These are phyloP conservation scores for Thereva unica DNA, from an alignment of 2,888 invertebrate species.

Conservation along the genomic window DNA sequence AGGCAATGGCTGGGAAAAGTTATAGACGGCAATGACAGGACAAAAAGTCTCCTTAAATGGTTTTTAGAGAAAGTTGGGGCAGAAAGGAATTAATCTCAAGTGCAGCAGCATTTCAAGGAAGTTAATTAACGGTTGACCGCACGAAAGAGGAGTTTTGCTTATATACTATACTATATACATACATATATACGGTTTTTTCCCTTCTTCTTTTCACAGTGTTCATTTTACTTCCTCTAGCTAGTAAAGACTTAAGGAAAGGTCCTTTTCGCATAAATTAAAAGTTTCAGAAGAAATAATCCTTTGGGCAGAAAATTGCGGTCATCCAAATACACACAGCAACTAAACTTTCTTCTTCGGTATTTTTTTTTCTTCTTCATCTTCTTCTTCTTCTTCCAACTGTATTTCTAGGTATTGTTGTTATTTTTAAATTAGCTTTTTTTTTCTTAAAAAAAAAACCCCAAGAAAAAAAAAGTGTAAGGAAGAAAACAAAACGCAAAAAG, in stretches of 20 bases:
- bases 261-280: slow-evolving; percentile 32
- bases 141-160: slow-evolving; percentile 16
- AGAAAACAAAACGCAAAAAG: no score
- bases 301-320: neutral
- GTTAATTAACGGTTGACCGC: slow-evolving; percentile 32
- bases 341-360: no score
- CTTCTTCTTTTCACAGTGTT: neutral
- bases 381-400: no score
- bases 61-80: slow-evolving; percentile 4
- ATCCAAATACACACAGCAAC: neutral
- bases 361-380: no score
- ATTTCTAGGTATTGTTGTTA: no score
- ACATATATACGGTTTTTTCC: no score
- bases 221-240: slow-evolving; percentile 1
- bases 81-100: slow-evolving; percentile 28
- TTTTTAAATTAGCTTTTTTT: no score
- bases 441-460: no score
- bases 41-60: slow-evolving; percentile 23
- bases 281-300: neutral
- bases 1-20: slow-evolving; percentile 26
- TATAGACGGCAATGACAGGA: slow-evolving; percentile 9
- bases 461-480: no score
- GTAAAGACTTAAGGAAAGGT: slow-evolving; percentile 12
- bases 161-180: no score
- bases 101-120: slow-evolving; percentile 31